A percentile compares a stretch with the other conserved stretches of the same genome.
These are phyloP conservation scores for Micromussa lordhowensis DNA, from an alignment of 92 coral and sea anemone genomes.

Conservation along the genomic window DNA sequence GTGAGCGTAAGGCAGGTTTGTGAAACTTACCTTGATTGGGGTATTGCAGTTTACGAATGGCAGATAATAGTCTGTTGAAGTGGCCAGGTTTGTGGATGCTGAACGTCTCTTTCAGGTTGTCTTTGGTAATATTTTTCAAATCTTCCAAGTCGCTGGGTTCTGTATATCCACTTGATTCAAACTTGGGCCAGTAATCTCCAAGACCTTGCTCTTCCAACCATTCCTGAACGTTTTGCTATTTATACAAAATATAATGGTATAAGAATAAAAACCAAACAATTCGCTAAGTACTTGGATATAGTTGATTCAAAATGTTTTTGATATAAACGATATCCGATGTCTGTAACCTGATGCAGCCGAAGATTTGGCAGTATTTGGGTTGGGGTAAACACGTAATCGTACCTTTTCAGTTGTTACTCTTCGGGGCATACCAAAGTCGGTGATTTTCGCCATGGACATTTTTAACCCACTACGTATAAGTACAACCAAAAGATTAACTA, in stretches of 20 bases:
- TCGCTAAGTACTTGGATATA: not conserved
- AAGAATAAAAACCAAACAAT: not conserved
- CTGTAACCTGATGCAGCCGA: no score
- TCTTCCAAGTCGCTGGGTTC: conserved; percentile 89
- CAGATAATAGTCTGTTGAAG: conserved; percentile 60
- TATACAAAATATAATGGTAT: not conserved
- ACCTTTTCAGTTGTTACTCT: no score
- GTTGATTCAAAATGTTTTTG: not conserved
- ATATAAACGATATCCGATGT: no score
- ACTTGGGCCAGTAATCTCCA: conserved; percentile 72
- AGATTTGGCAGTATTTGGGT: no score
- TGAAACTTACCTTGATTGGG: conserved; percentile 25
- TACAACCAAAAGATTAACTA: no score
- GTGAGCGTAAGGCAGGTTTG: not conserved
- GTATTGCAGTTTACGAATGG: conserved; percentile 32
- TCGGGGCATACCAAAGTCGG: no score
- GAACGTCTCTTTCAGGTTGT: conserved; percentile 57
- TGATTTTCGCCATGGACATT: no score
- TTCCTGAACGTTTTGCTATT: conserved; percentile 69
- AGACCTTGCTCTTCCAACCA: conserved; percentile 86
- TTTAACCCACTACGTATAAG: no score
- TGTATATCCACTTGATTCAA: conserved; percentile 71
- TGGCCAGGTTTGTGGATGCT: conserved; percentile 75
- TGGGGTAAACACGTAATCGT: no score
- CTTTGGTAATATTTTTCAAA: conserved; percentile 70